Percentiles rank a stretch among this genome's conserved stretches.
phyloP scores from a whole-genome alignment of 2,113 vertebrate genomes.

The Thunnus thynnus region DNA sequence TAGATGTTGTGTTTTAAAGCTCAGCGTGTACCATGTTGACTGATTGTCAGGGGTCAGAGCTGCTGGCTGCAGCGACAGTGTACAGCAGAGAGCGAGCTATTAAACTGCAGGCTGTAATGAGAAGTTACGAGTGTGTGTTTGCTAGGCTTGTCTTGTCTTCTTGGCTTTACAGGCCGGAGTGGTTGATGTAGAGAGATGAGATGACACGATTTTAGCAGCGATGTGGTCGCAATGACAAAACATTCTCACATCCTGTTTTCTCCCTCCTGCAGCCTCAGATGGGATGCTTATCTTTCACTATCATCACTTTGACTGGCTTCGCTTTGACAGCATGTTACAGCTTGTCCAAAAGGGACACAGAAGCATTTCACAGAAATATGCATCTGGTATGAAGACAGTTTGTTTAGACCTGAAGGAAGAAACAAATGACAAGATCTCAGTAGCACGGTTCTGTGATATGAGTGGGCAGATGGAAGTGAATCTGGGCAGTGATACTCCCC shows the following conservation, averaged over 20 bases:
- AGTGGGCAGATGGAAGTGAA: conserved; percentile 5
- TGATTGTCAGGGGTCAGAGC: conserved; percentile 31
- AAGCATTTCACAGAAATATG: background rate
- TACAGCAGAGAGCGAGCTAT: background rate
- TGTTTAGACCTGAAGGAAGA: conserved; percentile 18
- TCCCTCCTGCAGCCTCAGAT: conserved; percentile 1
- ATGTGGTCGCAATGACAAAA: background rate
- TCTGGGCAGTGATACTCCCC: conserved; percentile 5
- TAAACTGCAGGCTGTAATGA: conserved; percentile 6
- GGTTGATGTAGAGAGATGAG: conserved; percentile 28
- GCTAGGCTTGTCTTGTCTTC: conserved; percentile 3
- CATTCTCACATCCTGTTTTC: conserved; percentile 29
- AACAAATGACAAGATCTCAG: conserved; percentile 8
- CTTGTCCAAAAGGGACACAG: conserved; percentile 18
- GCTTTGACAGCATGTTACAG: conserved; percentile 23
- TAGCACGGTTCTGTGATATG: background rate
- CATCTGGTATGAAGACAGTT: conserved; percentile 2
- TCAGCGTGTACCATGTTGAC: conserved; percentile 34
- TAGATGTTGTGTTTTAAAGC: conserved; percentile 48
- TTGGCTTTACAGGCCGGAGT: background rate
- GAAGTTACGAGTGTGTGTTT: conserved; percentile 7
- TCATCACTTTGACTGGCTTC: conserved; percentile 14
- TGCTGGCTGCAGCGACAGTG: conserved; percentile 8
- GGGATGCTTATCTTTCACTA: conserved; percentile 26
- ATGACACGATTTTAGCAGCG: background rate